Conservation (phyloP, 2,113 vertebrate genomes). For the Chauna torquata region DNA sequence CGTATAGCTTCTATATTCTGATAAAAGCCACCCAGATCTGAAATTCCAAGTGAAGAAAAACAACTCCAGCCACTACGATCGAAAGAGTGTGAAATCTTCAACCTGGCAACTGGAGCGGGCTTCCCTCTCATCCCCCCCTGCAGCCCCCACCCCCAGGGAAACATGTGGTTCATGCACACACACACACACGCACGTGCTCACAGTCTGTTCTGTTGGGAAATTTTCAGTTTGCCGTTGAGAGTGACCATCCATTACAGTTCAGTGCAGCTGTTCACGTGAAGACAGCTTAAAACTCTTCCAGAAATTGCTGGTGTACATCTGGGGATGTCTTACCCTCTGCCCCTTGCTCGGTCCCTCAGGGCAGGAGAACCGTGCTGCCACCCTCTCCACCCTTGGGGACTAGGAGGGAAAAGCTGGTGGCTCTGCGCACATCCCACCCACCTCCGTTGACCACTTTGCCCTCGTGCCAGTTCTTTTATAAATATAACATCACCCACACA, state of each 20-base stretch:
- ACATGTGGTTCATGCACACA: background rate
- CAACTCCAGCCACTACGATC: background rate
- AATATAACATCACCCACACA: background rate
- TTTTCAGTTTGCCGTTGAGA: conserved; percentile 39
- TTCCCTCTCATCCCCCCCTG: background rate
- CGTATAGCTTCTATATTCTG: background rate
- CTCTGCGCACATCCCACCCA: background rate
- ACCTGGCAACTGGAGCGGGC: background rate
- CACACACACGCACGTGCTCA: background rate
- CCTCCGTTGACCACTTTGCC: background rate
- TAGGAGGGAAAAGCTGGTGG: background rate
- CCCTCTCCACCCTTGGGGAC: background rate
- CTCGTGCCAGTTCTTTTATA: background rate
- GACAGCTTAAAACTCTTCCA: conserved; percentile 78
- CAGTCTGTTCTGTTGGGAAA: conserved; percentile 21
- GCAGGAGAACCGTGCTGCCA: background rate
- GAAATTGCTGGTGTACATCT: conserved; percentile 77
- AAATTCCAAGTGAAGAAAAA: background rate
- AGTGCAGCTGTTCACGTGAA: conserved; percentile 80
- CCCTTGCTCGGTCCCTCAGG: background rate
- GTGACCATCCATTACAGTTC: conserved; percentile 58
- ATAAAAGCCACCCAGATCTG: background rate
- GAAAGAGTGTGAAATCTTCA: background rate
- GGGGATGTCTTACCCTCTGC: background rate
- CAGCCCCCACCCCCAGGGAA: background rate